Evolutionary conservation across 2,888 invertebrate genomes (phyloP), one percentile per base, ranked within the genome.

Genomic region (Cosmopolites sordidus): DNA sequence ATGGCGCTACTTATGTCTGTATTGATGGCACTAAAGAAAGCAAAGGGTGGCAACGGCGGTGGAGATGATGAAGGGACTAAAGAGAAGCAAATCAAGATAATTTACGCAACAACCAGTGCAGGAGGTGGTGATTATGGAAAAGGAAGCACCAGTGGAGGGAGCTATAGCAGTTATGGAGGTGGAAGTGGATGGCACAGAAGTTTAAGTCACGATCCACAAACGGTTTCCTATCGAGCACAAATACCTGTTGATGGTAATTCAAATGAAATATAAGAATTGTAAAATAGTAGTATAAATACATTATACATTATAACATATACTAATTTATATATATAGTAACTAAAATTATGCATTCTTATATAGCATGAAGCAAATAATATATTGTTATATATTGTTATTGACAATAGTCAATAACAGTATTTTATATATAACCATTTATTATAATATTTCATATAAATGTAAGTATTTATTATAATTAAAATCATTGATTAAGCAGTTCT

Each of bases 21-120:
- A 37, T 75, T 84, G 61, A 79, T 83, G 63, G 81, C 83, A 50
- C 69, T 85, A 65, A 86, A 85, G 73, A 83, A 83, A 60, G 71
- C 81, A 56, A 76, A 78, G 37, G 76, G 76, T 8, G 70, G 73
- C 63, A 70, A 72, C 9, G 76, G 79, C 18, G 75, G 75, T 52
- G 73, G 73, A 1, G 81, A 79, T 54, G 80, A 60, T 38, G 33
- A 33, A 33, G 55, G 48, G 1, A 45, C 42, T 6, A 55, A 56
- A 51, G 58, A 65, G 44, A 62, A 63, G 46, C 55, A 65, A 48
- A 57, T 58, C 15, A 67, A 76, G 58, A 76, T 83, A 1, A 79
- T 83, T 37, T 80, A 79, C 61, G 75, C 81, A 1, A 75, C 78
- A 1, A 63, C 65, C n/a, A 64, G 63, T 17, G 65, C 64, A 29